Evolutionary conservation across 2,888 invertebrate genomes (phyloP), one percentile per base, ranked within the genome.

Genomic region (Lumbricus terrestris): DNA sequence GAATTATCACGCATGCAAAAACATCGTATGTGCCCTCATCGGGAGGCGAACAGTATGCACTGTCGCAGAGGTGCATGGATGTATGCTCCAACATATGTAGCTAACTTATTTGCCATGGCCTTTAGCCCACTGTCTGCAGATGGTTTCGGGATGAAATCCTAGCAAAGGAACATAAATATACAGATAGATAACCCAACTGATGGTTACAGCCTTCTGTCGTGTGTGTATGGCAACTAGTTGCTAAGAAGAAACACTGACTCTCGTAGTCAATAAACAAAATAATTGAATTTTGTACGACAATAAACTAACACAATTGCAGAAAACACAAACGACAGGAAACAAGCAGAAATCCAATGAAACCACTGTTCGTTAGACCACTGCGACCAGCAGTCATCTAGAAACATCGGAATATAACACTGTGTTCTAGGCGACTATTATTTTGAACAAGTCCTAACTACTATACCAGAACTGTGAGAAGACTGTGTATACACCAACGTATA

Each of bases 251-350:
- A 69, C 69, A 69, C n/a, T 8, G n/a, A 69, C 69, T 69, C 13
- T 11, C 69, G 23, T 18, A 69, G 69, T 69, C 6, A 69, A 69
- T 69, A 69, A 69, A 69, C 29, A 69, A 69, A 69, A 69, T 69
- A 69, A 69, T 69, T 69, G 69, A n/a, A 69, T 69, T 69, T 69
- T 69, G 69, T 69, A 69, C 29, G 69, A 69, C 29, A n/a, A 69
- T 69, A n/a, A 69, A 69, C 69, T 69, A 69, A n/a, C 69, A 69
- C 69, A 69, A 69, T 69, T n/a, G 69, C 69, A 69, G 69, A 69
- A 69, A 69, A 69, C 69, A 69, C 69, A 69, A 69, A 69, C 29
- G 29, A 69, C 69, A 69, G n/a, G 29, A 69, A 69, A 69, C 69
- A 69, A 69, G 69, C 69, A n/a, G 69, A 69, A 69, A 69, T 69